phyloP scores from a whole-genome alignment of 1,140 invertebrate genomes.

The Berghia stephanieae region DNA sequence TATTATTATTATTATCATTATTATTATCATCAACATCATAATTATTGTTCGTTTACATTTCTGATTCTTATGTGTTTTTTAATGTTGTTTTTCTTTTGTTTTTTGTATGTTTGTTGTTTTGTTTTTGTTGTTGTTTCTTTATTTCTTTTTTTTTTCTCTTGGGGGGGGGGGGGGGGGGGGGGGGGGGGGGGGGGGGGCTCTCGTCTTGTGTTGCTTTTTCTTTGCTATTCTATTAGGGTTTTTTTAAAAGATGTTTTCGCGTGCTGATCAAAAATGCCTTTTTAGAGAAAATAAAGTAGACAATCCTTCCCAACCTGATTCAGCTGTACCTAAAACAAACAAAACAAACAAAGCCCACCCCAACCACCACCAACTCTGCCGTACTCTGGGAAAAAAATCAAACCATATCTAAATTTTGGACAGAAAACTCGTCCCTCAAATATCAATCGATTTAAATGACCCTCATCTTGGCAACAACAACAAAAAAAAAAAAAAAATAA shows the following conservation, averaged over 20 bases:
- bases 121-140: no score
- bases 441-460: no score
- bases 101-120: no score
- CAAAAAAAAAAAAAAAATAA: no score
- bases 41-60: no score
- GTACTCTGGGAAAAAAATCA: background rate
- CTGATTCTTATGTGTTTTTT: background rate
- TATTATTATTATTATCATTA: no score
- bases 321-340: background rate
- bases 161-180: no score
- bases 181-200: no score
- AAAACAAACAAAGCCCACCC: background rate
- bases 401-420: background rate
- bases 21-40: no score
- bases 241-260: background rate
- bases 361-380: background rate
- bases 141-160: no score
- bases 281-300: background rate
- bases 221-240: background rate
- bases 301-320: background rate
- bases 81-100: background rate
- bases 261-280: background rate
- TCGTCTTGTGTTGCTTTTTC: background rate
- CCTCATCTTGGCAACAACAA: no score
- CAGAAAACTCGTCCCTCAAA: no score